Evolutionary conservation across 2,888 invertebrate species (phyloP), one percentile per base, ranked within the genome.

Genomic region (Melieria omissa): DNA sequence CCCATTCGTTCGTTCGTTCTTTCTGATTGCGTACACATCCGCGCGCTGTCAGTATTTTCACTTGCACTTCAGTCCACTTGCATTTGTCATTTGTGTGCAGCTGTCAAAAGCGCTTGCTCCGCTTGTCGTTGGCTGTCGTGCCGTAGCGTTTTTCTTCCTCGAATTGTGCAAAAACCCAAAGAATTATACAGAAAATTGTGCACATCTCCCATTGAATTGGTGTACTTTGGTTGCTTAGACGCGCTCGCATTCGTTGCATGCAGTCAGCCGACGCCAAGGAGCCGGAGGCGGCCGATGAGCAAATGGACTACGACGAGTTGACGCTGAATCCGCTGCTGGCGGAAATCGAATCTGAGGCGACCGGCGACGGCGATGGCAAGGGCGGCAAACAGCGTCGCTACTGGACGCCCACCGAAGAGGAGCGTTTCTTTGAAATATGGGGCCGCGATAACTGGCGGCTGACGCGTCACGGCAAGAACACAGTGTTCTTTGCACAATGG

Each of bases 391-490:
- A 81, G 46, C 82, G 84, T 4, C 82, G 84, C 49, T 84, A 85
- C 65, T 85, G 85, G 84, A 80, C 81, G 66, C 79, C 84, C 45
- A 82, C 80, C 68, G 84, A 84, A 73, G 84, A 84, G 74, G 82
- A 84, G 70, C 80, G 78, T 4, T 81, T 84, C 65, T 81, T 80
- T 70, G 83, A 84, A 72, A 83, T 84, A n/a, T 84, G 84, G 84
- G 84, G 84, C 5, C 79, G 84, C 1, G 84, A 84, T 57, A 84
- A 84, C 62, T 84, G 84, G 84, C 81, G 81, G 9, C 77, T 85
- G 6, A 84, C 84, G 5, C 78, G 80, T 7, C 81, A 82, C 58
- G 84, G 84, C 6, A 84, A 84, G 65, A 84, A 84, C 55, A 84
- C 85, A 0, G 76, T 84, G 49, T 82, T 78, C 66, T 84, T 84